phyloP scores from a whole-genome alignment of 2,888 invertebrate genomes.

The Embidobia sp. region DNA sequence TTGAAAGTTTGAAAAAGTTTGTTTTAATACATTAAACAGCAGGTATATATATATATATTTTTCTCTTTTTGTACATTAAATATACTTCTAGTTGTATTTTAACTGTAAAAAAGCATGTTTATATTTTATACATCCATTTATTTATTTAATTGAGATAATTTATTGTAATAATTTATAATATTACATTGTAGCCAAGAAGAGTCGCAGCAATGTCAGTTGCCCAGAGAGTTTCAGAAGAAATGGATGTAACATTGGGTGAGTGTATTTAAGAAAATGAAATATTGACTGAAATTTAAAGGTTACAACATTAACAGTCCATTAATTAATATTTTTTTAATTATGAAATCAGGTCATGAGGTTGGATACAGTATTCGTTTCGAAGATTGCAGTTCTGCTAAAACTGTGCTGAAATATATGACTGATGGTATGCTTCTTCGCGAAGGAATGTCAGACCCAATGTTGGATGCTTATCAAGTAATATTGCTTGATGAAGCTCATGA shows the following conservation, averaged over 20 bases:
- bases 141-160: too few relatives aligned
- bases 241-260: conserved; percentile 96
- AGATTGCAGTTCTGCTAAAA: conserved; percentile 97
- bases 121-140: too few relatives aligned
- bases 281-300: too few relatives aligned
- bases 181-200: conserved; percentile 83
- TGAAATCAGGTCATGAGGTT: conserved; percentile 93
- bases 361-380: conserved; percentile 99
- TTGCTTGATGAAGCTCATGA: conserved; percentile 99
- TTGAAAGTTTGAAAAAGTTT: too few relatives aligned
- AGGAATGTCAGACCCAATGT: conserved; percentile 99
- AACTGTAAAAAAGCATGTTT: too few relatives aligned
- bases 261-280: background rate
- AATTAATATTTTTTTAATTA: too few relatives aligned
- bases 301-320: too few relatives aligned
- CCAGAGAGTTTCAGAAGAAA: conserved; percentile 99
- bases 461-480: conserved; percentile 97
- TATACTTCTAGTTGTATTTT: too few relatives aligned
- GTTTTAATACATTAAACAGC: too few relatives aligned
- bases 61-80: conserved; percentile 13
- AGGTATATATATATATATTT: too few relatives aligned
- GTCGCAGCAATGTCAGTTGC: conserved; percentile 99
- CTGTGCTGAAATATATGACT: conserved; percentile 98
- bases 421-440: conserved; percentile 99
- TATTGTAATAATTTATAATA: too few relatives aligned